phyloP scores from a whole-genome alignment of 2,797 vertebrate species.

The Hylomyscus alleni region DNA sequence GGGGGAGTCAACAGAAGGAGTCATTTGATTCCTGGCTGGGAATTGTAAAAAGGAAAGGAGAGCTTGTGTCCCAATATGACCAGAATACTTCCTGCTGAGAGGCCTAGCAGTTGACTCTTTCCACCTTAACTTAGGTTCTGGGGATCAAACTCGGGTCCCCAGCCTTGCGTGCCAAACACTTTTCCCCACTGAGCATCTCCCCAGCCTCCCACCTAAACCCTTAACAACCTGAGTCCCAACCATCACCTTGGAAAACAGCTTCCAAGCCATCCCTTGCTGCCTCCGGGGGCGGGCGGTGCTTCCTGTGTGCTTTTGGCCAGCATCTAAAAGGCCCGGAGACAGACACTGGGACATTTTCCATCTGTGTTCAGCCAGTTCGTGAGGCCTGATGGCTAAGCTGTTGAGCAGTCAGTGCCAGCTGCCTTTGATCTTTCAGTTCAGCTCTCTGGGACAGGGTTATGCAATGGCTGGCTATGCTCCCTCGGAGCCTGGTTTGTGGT shows the following conservation, averaged over 20 bases:
- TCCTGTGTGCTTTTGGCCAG: background rate
- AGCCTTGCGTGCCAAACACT: background rate
- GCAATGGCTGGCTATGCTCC: background rate
- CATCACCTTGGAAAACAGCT: background rate
- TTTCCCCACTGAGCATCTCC: background rate
- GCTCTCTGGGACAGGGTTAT: background rate
- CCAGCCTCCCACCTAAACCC: background rate
- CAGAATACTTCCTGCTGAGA: background rate
- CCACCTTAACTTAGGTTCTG: background rate
- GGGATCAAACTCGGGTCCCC: background rate
- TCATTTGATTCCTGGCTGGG: background rate
- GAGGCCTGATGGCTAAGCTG: background rate
- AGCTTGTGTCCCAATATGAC: background rate
- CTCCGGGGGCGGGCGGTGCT: background rate
- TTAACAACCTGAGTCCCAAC: background rate
- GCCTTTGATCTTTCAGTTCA: conserved; percentile 27
- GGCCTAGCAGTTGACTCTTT: background rate
- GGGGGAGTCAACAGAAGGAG: background rate
- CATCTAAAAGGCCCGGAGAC: background rate
- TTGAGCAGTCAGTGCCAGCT: background rate
- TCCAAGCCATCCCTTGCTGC: background rate
- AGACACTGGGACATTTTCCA: background rate
- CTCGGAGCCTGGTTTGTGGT: background rate
- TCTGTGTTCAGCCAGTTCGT: background rate
- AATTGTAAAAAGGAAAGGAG: background rate